Base-by-base conservation (phyloP, 2,888 invertebrate species). In the Agrochola litura region DNA sequence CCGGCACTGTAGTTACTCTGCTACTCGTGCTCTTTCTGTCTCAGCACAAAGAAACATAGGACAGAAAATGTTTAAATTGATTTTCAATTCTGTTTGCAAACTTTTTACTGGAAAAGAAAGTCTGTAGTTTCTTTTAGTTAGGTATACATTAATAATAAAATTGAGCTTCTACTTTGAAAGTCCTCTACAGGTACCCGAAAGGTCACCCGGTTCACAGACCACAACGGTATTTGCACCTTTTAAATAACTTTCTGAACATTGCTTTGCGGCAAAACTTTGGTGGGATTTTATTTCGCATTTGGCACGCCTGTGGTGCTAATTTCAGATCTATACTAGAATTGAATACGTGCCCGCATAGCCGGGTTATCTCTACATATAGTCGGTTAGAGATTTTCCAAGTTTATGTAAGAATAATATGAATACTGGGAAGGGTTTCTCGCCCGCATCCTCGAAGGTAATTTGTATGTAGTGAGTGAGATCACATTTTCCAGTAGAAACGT, bases 391-490 rank as follows among this genome's bases (percentile, higher is more conserved):
- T 83, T 85, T 84, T 79, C 82, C 72, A 79, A 84, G 75, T 85
- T 86, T 82, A 86, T 85, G 77, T 89, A 81, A 88, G 88, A 90
- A 89, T 88, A 90, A 90, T 90, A 90, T 86, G 87, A 86, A 86
- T 88, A 86, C 83, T 75, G 85, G 89, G 85, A 90, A 90, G 90
- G 91, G 90, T 92, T 90, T 81, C 76, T 75, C 84, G 82, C 91
- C 89, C 92, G 90, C 90, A 91, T 92, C 89, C 78, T 88, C 78
- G 85, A 82, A 90, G 87, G 91, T 91, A 92, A 93, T 95, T 93
- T 93, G 93, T 94, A 92, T 93, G 92, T 92, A 90, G 90, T 91
- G 88, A 89, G 89, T 87, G 88, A 89, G 88, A 89, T 86, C 89
- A 91, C 90, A 91, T 89, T 89, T 89, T 91, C 91, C 88, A 86